phyloP scores from a whole-genome alignment of 2,113 vertebrate species.

The Irena cyanogastra region DNA sequence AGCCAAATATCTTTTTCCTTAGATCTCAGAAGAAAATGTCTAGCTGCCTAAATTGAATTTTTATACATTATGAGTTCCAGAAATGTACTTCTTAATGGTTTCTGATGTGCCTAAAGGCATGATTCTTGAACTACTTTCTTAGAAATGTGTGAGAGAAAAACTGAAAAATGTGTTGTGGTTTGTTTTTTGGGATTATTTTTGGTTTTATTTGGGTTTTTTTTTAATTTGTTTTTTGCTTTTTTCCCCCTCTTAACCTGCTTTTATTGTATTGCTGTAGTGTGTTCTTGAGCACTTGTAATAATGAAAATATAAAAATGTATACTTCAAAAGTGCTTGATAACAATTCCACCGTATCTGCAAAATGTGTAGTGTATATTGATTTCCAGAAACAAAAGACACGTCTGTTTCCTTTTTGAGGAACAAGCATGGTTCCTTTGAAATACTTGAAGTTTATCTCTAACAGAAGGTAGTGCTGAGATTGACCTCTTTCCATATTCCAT shows the following conservation, averaged over 20 bases:
- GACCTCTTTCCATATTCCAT: background rate
- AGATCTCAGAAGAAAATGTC: conserved; percentile 59
- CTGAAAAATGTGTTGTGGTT: background rate
- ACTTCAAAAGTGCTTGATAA: conserved; percentile 33
- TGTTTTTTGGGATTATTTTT: background rate
- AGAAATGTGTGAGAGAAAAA: conserved; percentile 7
- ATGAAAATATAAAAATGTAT: background rate
- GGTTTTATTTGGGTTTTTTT: background rate
- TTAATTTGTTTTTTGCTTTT: background rate
- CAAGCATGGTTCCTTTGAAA: background rate
- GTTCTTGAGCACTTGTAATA: conserved; percentile 38
- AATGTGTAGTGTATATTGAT: background rate
- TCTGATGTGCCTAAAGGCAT: conserved; percentile 73
- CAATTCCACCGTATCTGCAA: background rate
- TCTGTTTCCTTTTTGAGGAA: conserved; percentile 2
- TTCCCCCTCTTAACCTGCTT: background rate
- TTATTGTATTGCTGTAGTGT: background rate
- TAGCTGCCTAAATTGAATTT: conserved; percentile 71
- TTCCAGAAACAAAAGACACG: conserved; percentile 16
- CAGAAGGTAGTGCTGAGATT: background rate
- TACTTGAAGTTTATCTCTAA: background rate
- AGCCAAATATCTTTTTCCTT: conserved; percentile 61
- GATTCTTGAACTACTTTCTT: conserved; percentile 59
- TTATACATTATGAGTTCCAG: conserved; percentile 73
- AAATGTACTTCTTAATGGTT: conserved; percentile 75